Evolutionary conservation across 2,888 invertebrate genomes (phyloP), one percentile per base, ranked within the genome.

Genomic region (Petrolisthes cinctipes): DNA sequence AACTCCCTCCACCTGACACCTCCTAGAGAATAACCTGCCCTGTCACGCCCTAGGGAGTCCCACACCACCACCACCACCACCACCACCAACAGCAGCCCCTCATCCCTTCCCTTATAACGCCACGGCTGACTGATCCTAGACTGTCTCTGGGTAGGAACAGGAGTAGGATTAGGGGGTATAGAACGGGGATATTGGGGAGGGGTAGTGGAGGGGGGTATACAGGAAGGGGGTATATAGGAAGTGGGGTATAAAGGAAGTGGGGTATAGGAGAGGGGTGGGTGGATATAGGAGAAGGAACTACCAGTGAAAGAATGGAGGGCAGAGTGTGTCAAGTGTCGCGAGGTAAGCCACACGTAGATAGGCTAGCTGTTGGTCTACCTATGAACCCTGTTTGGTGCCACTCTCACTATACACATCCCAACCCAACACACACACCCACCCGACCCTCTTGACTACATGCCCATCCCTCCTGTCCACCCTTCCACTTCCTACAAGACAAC

Each of bases 1-100:
- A 84, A 20, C 85, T 66, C 68, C 57, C 79, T 78, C 84, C 85
- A 85, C 66, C 71, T 85, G 85, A 85, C 85, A 85, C 85, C 79
- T 61, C n/a, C 66, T 11, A 5, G 79, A 37, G 66, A 53, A 57
- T 61, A 17, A 78, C 79, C 79, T 37, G 79, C 85, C 79, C 66
- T n/a, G 85, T 85, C 85, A 85, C 85, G 79, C 76, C 73, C 83
- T 57, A 2, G 37, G 51, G 82, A 37, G 57, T 51, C 71, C 53
- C 54, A 54, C 61, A 20, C 57, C 84, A 75, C 78, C 78, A 7
- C 57, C 61, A 20, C 54, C 4, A 9, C 61, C 54, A 4, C 20
- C 76, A 23, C 6, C 80, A 5, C 78, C 57, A 4, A 2, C 54
- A 78, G n/a, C 37, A 37, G 23, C 37, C 51, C 37, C 51, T 37